A percentile compares a stretch with the other conserved stretches of the same genome.
These are phyloP conservation scores for Anguilla marmorata DNA, from an alignment of 2,797 vertebrate species.

Conservation along the genomic window DNA sequence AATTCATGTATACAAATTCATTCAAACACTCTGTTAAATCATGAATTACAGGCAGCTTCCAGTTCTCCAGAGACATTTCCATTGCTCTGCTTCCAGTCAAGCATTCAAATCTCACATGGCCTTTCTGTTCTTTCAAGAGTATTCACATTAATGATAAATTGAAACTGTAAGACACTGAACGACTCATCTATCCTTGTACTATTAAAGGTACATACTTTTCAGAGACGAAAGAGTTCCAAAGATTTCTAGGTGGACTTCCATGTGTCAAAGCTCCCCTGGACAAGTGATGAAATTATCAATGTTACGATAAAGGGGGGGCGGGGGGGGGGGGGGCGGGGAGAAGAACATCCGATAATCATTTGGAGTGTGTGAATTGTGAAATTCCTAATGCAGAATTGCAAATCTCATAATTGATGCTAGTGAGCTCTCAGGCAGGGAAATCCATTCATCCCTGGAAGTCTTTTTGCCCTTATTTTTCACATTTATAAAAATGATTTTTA, in stretches of 20 bases:
- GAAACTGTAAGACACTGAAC: not conserved
- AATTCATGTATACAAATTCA: not conserved
- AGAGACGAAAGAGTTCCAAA: not conserved
- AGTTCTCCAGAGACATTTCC: not conserved
- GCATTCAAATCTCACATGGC: constrained; percentile 14
- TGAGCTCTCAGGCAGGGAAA: not conserved
- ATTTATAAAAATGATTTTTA: not conserved
- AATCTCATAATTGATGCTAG: not conserved
- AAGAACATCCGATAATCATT: not conserved
- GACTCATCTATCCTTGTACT: not conserved
- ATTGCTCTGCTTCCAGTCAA: not conserved
- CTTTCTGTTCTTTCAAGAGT: not conserved
- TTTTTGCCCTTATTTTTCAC: not conserved
- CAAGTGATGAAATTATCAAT: not conserved
- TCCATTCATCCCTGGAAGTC: not conserved
- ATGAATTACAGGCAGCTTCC: not conserved
- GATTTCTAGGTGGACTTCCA: not conserved
- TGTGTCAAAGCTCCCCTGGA: no score
- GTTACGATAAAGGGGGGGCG: no score
- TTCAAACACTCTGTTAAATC: not conserved
- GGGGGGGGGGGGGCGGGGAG: no score
- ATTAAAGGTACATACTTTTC: not conserved
- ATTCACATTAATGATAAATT: not conserved
- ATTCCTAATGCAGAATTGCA: not conserved
- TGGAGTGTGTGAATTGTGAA: not conserved